A percentile compares a stretch with the other conserved stretches of the same genome.
Evolutionary conservation across 2,888 invertebrate species (phyloP).

Genomic region (Plebejus anna): DNA sequence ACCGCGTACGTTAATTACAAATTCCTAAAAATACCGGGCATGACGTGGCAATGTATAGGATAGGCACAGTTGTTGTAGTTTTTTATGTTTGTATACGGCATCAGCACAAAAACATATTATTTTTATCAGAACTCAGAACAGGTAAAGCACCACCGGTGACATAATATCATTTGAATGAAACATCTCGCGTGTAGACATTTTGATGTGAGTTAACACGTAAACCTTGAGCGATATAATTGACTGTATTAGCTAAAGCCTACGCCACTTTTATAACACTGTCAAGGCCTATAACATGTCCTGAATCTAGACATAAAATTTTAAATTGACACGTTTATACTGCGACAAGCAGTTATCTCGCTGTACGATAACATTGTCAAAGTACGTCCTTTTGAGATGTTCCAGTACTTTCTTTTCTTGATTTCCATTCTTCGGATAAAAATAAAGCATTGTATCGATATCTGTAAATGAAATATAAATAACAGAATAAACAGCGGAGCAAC

Average conservation of each 20-base stretch:
- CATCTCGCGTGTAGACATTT: constrained; percentile 43
- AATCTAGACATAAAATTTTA: not conserved
- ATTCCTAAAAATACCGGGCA: not conserved
- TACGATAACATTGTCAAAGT: constrained; percentile 22
- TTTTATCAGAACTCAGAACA: not conserved
- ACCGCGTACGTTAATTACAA: not conserved
- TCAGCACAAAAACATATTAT: not conserved
- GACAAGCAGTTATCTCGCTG: not conserved
- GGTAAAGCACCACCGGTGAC: constrained; percentile 14
- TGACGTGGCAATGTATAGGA: not conserved
- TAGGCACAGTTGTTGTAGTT: not conserved
- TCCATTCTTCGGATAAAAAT: not conserved
- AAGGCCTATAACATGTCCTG: constrained; percentile 43
- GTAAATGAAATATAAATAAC: not conserved
- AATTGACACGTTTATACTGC: not conserved
- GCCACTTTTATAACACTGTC: constrained; percentile 55
- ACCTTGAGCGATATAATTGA: constrained; percentile 49
- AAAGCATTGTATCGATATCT: not conserved
- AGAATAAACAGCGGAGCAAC: not conserved
- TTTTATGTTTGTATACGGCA: not conserved
- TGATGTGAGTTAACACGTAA: constrained; percentile 46
- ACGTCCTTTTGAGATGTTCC: not conserved
- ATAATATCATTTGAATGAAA: constrained; percentile 18
- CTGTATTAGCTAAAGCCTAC: constrained; percentile 56
- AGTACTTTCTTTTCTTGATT: constrained; percentile 33